Evolutionary conservation across 2,888 invertebrate species (phyloP).

Genomic region (Stenodema calcarata): DNA sequence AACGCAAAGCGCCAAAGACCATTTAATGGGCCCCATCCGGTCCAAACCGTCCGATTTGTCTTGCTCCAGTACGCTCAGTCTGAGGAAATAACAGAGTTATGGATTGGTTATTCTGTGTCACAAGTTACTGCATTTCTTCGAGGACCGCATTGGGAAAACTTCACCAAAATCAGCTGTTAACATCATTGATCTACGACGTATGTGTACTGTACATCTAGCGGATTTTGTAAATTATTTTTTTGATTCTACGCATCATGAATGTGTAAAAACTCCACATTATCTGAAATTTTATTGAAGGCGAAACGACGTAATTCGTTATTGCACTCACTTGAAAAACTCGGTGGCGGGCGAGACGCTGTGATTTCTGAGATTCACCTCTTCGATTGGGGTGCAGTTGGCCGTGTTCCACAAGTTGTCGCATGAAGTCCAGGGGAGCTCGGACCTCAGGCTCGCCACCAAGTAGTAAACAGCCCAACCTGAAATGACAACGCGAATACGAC

Average conservation of each 20-base stretch:
- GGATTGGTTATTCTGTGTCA: background rate
- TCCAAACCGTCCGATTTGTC: slow-evolving; percentile 83
- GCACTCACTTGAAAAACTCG: slow-evolving; percentile 84
- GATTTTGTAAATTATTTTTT: too few species aligned
- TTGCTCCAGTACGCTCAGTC: slow-evolving; percentile 82
- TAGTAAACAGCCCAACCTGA: slow-evolving; percentile 77
- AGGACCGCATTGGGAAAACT: too few species aligned
- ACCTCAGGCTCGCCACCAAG: slow-evolving; percentile 81
- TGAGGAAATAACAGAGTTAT: background rate
- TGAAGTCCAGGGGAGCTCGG: slow-evolving; percentile 84
- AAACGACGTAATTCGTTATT: too few species aligned
- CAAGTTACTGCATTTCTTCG: too few species aligned
- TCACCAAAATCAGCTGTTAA: too few species aligned
- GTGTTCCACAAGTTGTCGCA: slow-evolving; percentile 91
- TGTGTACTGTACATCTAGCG: too few species aligned
- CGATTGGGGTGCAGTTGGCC: slow-evolving; percentile 73
- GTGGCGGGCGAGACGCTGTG: slow-evolving; percentile 79
- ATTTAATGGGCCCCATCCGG: slow-evolving; percentile 87
- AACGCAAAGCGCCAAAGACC: slow-evolving; percentile 86
- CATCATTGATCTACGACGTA: too few species aligned
- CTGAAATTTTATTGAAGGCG: too few species aligned
- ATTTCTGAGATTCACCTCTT: slow-evolving; percentile 64
- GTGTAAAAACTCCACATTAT: too few species aligned
- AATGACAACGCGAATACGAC: background rate
- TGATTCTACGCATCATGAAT: too few species aligned